Conservation (phyloP, 2,113 vertebrate genomes). For the Xenotilapia longispinis region DNA sequence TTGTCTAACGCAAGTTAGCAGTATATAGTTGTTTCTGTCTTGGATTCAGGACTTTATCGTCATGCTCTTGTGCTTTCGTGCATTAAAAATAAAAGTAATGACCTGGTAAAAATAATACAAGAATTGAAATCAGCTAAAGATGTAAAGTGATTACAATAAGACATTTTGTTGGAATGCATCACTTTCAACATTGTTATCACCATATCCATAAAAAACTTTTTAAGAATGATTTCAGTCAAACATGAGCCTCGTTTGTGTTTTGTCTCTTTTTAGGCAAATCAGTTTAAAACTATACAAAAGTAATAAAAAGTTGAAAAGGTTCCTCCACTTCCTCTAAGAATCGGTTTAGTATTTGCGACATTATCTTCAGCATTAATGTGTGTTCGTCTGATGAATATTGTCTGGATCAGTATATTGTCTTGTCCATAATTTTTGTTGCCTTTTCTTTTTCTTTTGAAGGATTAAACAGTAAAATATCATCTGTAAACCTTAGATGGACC, state of each 20-base stretch:
- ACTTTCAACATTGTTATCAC: neutral
- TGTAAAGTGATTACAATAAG: neutral
- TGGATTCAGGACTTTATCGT: neutral
- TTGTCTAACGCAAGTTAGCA: neutral
- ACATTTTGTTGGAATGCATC: neutral
- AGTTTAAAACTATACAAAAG: neutral
- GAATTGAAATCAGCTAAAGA: neutral
- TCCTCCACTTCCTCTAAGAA: neutral
- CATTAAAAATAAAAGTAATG: neutral
- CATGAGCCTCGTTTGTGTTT: neutral
- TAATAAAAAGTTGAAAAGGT: neutral
- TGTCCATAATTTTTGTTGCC: neutral
- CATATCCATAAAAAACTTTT: neutral
- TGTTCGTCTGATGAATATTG: neutral
- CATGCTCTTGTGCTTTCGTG: neutral
- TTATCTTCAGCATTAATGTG: neutral
- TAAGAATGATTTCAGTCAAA: neutral
- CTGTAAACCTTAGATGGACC: neutral
- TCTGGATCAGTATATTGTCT: neutral
- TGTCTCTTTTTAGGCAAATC: neutral
- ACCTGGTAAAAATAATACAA: neutral
- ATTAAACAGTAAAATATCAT: neutral
- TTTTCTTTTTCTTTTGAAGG: neutral
- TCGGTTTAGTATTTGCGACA: neutral
- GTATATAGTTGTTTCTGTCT: neutral